These are phyloP conservation scores for Ethmia dodecea DNA, from an alignment of 2,888 invertebrate species.

Conservation along the genomic window DNA sequence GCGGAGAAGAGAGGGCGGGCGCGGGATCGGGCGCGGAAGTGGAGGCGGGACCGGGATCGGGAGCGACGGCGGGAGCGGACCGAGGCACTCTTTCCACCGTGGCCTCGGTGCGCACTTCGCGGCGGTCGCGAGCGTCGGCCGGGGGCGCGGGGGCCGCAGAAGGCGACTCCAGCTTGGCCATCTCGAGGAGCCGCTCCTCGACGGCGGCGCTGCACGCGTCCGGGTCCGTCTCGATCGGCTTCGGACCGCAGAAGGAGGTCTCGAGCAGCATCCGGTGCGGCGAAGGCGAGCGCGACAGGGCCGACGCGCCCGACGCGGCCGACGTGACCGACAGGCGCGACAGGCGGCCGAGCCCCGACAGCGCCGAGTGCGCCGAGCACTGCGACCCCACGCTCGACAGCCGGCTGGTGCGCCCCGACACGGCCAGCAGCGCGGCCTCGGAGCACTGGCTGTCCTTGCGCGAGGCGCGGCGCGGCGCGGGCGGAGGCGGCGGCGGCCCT, in stretches of 20 bases:
- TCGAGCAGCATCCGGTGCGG: conserved; percentile 94
- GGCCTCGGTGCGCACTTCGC: conserved; percentile 56
- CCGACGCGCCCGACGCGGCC: conserved; percentile 67
- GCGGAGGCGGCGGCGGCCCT: conserved; percentile 21
- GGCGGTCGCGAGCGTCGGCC: conserved; percentile 47
- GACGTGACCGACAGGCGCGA: conserved; percentile 70
- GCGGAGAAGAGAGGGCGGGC: conserved; percentile 3
- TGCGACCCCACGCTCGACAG: conserved; percentile 91
- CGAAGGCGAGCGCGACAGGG: conserved; percentile 85
- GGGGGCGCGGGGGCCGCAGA: conserved; percentile 26
- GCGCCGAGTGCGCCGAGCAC: conserved; percentile 79
- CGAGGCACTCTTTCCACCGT: conserved; percentile 39
- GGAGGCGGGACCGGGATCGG: conserved; percentile 13
- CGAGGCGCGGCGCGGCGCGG: conserved; percentile 67
- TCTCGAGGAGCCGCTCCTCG: conserved; percentile 60
- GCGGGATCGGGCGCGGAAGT: conserved; percentile 4
- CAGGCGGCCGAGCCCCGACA: conserved; percentile 51
- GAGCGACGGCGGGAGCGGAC: conserved; percentile 14
- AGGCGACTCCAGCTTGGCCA: conserved; percentile 26
- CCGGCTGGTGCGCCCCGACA: conserved; percentile 87
- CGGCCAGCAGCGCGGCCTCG: conserved; percentile 85
- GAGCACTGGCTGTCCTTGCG: conserved; percentile 86
- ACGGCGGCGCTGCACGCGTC: conserved; percentile 67
- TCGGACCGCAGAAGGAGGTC: conserved; percentile 93
- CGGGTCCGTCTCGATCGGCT: conserved; percentile 79